phyloP scores from a whole-genome alignment of 2,888 invertebrate genomes.

The Caenorhabditis sp. region DNA sequence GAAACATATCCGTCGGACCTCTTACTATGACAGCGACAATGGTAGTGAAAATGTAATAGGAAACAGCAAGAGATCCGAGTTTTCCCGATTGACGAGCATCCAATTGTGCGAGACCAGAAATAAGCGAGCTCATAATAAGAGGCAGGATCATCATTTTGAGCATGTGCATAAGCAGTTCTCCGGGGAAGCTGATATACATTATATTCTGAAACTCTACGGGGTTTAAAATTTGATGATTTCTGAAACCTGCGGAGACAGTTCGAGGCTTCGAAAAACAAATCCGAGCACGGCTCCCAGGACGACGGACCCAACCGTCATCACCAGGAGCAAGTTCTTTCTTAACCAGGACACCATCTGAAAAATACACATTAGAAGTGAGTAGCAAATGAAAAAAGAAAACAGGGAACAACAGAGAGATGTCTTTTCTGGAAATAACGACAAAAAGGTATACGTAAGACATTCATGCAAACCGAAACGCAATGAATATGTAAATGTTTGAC shows the following conservation, averaged over 20 bases:
- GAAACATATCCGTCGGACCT: not conserved
- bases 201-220: constrained; percentile 79
- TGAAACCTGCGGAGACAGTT: constrained; percentile 72
- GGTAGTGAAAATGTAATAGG: constrained; percentile 85
- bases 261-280: constrained; percentile 80
- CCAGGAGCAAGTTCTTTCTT: constrained; percentile 82
- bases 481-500: no score
- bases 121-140: constrained; percentile 84
- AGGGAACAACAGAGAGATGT: no score
- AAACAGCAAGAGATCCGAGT: constrained; percentile 84
- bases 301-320: constrained; percentile 83
- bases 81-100: constrained; percentile 84
- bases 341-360: constrained; percentile 80
- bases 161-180: constrained; percentile 85
- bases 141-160: constrained; percentile 85
- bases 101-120: constrained; percentile 84
- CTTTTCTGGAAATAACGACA: no score
- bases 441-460: not conserved
- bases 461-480: not conserved
- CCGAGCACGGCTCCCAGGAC: constrained; percentile 83
- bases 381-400: no score
- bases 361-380: not conserved
- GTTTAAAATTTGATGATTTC: no score
- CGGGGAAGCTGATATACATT: constrained; percentile 84
- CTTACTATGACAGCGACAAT: constrained; percentile 83